A percentile compares a stretch with the other conserved stretches of the same genome.
Conservation (phyloP, 2,113 vertebrate species). For the Forbesichthys agassizii region DNA sequence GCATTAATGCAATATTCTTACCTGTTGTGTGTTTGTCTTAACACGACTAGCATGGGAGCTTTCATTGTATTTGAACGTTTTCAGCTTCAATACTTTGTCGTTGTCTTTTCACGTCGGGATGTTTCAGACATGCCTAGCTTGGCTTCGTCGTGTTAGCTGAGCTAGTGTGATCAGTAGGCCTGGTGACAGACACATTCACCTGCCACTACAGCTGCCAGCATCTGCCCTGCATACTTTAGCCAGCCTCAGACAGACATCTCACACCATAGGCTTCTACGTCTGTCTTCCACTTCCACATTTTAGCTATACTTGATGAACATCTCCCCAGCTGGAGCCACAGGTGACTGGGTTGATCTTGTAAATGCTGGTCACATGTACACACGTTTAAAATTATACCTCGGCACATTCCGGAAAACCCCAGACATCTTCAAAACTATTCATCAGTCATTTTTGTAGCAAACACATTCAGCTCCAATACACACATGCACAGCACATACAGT, state of each 20-base stretch:
- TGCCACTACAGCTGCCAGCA: slow-evolving; percentile 59
- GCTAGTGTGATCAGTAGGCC: slow-evolving; percentile 52
- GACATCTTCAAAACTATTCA: too few relatives aligned
- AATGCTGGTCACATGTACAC: too few relatives aligned
- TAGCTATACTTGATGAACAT: slow-evolving; percentile 2
- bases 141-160: slow-evolving; percentile 40
- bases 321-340: slow-evolving; percentile 15
- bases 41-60: background rate
- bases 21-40: too few relatives aligned
- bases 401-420: too few relatives aligned
- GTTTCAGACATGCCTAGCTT: slow-evolving; percentile 42
- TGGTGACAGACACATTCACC: slow-evolving; percentile 68
- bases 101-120: slow-evolving; percentile 16
- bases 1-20: too few relatives aligned
- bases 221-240: slow-evolving; percentile 63
- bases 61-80: background rate
- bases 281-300: slow-evolving; percentile 35
- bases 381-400: too few relatives aligned
- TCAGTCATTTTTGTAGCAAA: too few relatives aligned
- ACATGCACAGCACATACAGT: slow-evolving; percentile 12
- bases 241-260: slow-evolving; percentile 46
- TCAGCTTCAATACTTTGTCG: background rate
- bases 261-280: slow-evolving; percentile 33
- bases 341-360: background rate
- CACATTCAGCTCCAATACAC: too few relatives aligned